Evolutionary conservation across 2,113 vertebrate genomes (phyloP).

Genomic region (Thryonomys swinderianus): DNA sequence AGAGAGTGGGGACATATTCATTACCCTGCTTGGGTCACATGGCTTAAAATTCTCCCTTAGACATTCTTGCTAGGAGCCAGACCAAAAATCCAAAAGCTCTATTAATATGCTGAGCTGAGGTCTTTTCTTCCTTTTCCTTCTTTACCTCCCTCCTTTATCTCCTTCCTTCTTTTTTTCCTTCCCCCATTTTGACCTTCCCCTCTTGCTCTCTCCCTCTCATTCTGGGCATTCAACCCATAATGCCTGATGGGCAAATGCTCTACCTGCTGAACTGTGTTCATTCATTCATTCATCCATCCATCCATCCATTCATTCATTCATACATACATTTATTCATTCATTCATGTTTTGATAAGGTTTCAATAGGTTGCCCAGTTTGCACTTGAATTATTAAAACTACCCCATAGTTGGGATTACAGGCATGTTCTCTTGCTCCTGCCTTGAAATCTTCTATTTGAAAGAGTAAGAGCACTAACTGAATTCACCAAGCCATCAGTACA

Average conservation of each 20-base stretch:
- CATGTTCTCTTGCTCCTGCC: neutral
- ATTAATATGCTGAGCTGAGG: neutral
- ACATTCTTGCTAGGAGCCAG: neutral
- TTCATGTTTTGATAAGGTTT: neutral
- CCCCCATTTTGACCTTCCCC: too few species aligned
- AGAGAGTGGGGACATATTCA: neutral
- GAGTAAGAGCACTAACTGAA: neutral
- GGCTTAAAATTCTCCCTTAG: conserved; percentile 47
- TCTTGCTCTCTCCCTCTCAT: neutral
- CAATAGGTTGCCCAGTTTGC: neutral
- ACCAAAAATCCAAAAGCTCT: neutral
- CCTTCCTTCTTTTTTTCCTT: neutral
- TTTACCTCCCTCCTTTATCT: fast-evolving
- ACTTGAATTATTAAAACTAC: neutral
- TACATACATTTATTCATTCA: neutral
- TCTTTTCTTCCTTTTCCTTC: neutral
- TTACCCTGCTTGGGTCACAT: neutral
- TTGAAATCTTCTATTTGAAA: neutral
- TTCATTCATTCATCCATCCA: neutral
- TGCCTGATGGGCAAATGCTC: neutral
- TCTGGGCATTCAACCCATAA: neutral
- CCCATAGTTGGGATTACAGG: neutral
- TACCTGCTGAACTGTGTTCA: neutral
- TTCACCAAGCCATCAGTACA: neutral
- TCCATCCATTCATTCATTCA: neutral